Evolutionary conservation across 2,888 invertebrate genomes (phyloP).

Genomic region (Aphelenchoides bicaudatus): DNA sequence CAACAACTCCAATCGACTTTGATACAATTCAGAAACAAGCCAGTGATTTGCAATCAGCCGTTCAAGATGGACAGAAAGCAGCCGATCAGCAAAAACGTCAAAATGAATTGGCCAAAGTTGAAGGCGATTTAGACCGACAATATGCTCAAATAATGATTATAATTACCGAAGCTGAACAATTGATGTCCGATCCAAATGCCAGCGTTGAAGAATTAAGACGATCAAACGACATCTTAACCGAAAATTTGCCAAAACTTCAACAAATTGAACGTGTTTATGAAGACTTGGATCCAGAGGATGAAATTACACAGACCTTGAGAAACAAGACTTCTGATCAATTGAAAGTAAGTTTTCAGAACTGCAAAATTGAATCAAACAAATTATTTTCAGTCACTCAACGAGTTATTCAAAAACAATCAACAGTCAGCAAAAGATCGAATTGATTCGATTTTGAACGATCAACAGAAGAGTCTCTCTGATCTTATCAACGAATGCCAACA

Average conservation of each 20-base stretch:
- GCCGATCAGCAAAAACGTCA: slow-evolving; percentile 8
- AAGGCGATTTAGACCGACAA: slow-evolving; percentile 11
- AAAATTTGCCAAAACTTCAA: slow-evolving; percentile 4
- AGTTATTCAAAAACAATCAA: slow-evolving; percentile 17
- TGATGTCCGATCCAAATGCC: slow-evolving; percentile 23
- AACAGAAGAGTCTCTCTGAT: slow-evolving; percentile 13
- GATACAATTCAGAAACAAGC: no score
- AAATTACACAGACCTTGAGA: background rate
- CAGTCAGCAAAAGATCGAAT: slow-evolving; percentile 22
- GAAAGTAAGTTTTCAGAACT: no score
- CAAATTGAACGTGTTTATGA: slow-evolving; percentile 16
- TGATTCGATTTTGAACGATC: slow-evolving; percentile 19
- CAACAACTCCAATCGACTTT: no score
- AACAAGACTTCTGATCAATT: slow-evolving; percentile 19
- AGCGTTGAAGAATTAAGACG: slow-evolving; percentile 20
- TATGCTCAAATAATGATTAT: slow-evolving; percentile 17
- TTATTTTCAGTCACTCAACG: slow-evolving; percentile 9
- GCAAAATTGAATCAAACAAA: no score
- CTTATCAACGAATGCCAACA: slow-evolving; percentile 24
- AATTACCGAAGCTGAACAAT: slow-evolving; percentile 16
- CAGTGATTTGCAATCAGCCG: no score
- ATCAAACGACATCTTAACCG: slow-evolving; percentile 21
- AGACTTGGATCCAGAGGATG: slow-evolving; percentile 21
- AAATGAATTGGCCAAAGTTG: slow-evolving; percentile 17
- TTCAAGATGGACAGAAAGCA: background rate